These are phyloP conservation scores for Eupithecia vulgata DNA, from an alignment of 2,888 invertebrate genomes.

Conservation along the genomic window DNA sequence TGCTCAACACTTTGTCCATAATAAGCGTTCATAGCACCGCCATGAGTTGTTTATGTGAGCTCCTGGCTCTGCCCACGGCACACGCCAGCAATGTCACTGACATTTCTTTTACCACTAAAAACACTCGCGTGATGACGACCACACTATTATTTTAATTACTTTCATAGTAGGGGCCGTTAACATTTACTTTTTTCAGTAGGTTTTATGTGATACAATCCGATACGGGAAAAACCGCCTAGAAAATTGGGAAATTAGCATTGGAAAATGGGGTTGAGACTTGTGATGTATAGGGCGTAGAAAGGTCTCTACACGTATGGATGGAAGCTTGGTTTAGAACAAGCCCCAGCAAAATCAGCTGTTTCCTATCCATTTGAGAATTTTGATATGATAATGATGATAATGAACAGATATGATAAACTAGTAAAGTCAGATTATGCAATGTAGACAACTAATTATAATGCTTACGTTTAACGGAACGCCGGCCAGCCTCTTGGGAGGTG, in stretches of 20 bases:
- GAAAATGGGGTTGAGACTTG: background rate
- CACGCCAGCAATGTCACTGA: constrained; percentile 54
- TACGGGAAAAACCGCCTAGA: constrained; percentile 37
- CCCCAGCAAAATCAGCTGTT: background rate
- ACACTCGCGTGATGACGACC: constrained; percentile 71
- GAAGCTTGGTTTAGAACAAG: background rate
- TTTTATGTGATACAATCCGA: constrained; percentile 42
- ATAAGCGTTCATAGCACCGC: background rate
- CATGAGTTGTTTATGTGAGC: background rate
- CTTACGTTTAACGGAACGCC: background rate
- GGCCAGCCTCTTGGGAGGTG: background rate
- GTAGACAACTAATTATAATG: too few species aligned
- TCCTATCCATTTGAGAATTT: background rate
- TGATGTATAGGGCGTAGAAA: background rate
- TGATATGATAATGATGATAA: too few species aligned
- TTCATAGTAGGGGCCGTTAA: constrained; percentile 72
- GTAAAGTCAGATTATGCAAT: background rate
- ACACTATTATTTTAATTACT: constrained; percentile 81
- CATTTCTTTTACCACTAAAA: constrained; percentile 60
- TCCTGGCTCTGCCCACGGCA: constrained; percentile 30
- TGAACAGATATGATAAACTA: background rate
- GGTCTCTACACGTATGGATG: background rate
- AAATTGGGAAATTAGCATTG: constrained; percentile 6
- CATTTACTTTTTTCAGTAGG: constrained; percentile 61
- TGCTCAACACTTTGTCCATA: background rate